These are phyloP conservation scores for Ispidina lecontei DNA, from an alignment of 2,797 vertebrate species.

Conservation along the genomic window DNA sequence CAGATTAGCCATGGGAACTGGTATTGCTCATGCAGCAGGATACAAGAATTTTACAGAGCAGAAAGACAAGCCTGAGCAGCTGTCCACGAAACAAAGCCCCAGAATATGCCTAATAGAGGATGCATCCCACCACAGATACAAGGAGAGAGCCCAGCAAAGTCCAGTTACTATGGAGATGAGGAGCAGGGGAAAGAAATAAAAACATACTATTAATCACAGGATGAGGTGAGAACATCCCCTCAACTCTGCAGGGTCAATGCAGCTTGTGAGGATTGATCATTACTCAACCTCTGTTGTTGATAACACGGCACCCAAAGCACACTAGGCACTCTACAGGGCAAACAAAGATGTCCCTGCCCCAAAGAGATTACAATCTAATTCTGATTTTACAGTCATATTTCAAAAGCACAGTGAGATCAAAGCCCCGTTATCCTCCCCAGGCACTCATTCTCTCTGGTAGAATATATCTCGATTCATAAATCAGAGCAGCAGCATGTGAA, in stretches of 20 bases:
- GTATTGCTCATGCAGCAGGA: accelerated
- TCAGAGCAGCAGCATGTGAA: background rate
- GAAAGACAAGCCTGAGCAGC: too few species aligned
- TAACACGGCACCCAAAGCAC: background rate
- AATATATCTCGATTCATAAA: background rate
- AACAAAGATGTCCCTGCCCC: constrained; percentile 44
- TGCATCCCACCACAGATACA: background rate
- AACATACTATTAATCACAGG: background rate
- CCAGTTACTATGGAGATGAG: background rate
- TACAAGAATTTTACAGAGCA: background rate
- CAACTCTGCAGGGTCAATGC: background rate
- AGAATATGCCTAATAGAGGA: background rate
- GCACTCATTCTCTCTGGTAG: constrained; percentile 53
- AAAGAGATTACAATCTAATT: constrained; percentile 61
- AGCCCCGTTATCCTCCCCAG: constrained; percentile 25
- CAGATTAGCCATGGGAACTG: accelerated
- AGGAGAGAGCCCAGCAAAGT: background rate
- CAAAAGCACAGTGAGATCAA: constrained; percentile 64
- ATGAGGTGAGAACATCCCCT: background rate
- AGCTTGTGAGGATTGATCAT: background rate
- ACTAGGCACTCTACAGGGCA: background rate
- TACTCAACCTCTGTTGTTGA: background rate
- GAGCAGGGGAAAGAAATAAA: background rate
- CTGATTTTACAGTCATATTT: constrained; percentile 63
- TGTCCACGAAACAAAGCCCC: background rate